Evolutionary conservation across 2,113 vertebrate species (phyloP).

Genomic region (Bolborhynchus lineola): DNA sequence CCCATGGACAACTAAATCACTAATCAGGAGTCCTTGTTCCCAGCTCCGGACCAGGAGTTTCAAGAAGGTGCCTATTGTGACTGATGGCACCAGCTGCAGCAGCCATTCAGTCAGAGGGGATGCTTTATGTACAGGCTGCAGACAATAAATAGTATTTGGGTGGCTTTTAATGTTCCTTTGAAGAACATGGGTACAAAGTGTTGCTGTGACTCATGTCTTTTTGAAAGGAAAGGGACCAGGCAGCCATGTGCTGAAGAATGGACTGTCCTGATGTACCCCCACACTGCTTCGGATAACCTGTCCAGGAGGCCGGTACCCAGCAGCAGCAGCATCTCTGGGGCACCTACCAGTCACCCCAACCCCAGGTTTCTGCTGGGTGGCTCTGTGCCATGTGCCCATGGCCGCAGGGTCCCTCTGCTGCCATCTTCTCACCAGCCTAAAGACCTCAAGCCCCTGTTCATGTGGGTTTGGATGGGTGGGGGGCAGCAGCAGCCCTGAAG

Average conservation of each 20-base stretch:
- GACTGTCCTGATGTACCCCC: background rate
- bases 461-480: accelerated
- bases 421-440: background rate
- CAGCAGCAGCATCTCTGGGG: background rate
- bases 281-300: background rate
- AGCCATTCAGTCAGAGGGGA: background rate
- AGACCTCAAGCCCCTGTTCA: background rate
- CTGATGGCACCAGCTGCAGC: background rate
- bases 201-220: background rate
- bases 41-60: background rate
- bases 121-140: background rate
- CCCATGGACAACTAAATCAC: too few species aligned
- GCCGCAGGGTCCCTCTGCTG: background rate
- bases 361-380: background rate
- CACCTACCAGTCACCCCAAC: background rate
- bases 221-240: background rate
- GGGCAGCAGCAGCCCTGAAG: accelerated
- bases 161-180: background rate
- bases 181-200: background rate
- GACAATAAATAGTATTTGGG: slow-evolving; percentile 1
- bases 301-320: accelerated
- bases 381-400: accelerated
- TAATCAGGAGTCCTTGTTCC: background rate
- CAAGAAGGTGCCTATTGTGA: background rate
- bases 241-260: background rate